Evolutionary conservation across 2,113 vertebrate genomes (phyloP).

Genomic region (Melanostigma gelatinosum): DNA sequence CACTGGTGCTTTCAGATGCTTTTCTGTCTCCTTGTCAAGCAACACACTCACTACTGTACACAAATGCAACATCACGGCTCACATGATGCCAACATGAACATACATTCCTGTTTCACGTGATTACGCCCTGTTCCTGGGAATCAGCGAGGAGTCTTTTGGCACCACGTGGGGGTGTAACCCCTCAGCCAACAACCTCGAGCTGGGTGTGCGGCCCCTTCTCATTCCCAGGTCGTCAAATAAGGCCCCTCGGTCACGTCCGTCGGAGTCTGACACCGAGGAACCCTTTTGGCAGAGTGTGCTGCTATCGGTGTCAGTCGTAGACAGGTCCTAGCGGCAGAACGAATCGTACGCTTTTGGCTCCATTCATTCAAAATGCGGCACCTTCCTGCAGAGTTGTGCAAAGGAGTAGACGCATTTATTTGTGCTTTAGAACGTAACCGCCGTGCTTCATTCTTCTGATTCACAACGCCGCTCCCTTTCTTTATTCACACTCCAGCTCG

Average conservation of each 20-base stretch:
- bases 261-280: not conserved
- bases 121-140: not conserved
- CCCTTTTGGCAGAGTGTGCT: not conserved
- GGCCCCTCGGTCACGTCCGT: not conserved
- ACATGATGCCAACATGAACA: not conserved
- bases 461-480: not conserved
- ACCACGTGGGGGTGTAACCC: too few species aligned
- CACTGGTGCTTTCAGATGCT: slow-evolving; percentile 43
- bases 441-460: not conserved
- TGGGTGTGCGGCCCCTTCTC: not conserved
- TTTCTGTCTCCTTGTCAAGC: slow-evolving; percentile 37
- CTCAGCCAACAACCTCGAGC: too few species aligned
- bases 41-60: slow-evolving; percentile 1
- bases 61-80: not conserved
- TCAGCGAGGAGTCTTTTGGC: not conserved
- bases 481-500: not conserved
- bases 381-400: too few species aligned
- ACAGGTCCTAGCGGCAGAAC: not conserved
- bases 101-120: not conserved
- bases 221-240: not conserved
- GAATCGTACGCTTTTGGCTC: not conserved
- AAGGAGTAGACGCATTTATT: too few species aligned
- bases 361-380: too few species aligned
- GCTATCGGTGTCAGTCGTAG: too few species aligned
- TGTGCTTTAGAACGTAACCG: not conserved